Percentiles rank a stretch among this genome's conserved stretches.
These are phyloP conservation scores for Urocyon cinereoargenteus DNA, from an alignment of 2,797 vertebrate genomes.

Conservation along the genomic window DNA sequence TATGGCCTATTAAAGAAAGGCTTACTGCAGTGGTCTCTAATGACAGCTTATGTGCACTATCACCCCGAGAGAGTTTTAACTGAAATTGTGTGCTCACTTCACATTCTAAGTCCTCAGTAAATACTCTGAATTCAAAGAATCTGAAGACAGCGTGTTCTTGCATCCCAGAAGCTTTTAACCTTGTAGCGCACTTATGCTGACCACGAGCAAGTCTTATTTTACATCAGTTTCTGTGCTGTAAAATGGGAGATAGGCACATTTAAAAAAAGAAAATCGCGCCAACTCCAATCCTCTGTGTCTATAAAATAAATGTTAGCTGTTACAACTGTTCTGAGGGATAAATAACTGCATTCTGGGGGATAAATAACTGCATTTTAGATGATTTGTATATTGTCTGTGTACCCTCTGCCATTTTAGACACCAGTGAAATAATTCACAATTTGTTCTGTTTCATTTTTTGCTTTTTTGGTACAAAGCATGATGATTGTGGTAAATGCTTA, in stretches of 20 bases:
- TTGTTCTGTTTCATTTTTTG: conserved; percentile 19
- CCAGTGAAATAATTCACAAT: conserved; percentile 43
- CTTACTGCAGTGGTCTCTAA: conserved; percentile 1
- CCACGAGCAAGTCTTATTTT: conserved; percentile 20
- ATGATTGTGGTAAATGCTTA: conserved; percentile 49
- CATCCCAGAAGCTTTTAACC: background rate
- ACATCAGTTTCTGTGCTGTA: conserved; percentile 34
- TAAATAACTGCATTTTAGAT: conserved; percentile 44
- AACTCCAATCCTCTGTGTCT: conserved; percentile 12
- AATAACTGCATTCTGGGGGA: conserved; percentile 23
- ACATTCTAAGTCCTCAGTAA: conserved; percentile 58
- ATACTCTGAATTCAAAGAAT: conserved; percentile 63
- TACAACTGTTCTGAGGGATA: background rate
- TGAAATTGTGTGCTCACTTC: conserved; percentile 44
- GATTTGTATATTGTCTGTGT: background rate
- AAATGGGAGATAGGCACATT: conserved; percentile 43
- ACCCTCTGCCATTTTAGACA: background rate
- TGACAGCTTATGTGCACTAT: background rate
- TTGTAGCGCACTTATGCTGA: background rate
- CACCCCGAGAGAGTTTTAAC: background rate
- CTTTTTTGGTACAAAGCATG: conserved; percentile 16
- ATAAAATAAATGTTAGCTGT: conserved; percentile 28
- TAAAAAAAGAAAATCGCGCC: background rate
- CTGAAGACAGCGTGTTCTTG: conserved; percentile 39
- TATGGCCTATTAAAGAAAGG: conserved; percentile 31